Evolutionary conservation across 2,797 vertebrate species (phyloP), one percentile per base, ranked within the genome.

Genomic region (Argyrosomus regius): DNA sequence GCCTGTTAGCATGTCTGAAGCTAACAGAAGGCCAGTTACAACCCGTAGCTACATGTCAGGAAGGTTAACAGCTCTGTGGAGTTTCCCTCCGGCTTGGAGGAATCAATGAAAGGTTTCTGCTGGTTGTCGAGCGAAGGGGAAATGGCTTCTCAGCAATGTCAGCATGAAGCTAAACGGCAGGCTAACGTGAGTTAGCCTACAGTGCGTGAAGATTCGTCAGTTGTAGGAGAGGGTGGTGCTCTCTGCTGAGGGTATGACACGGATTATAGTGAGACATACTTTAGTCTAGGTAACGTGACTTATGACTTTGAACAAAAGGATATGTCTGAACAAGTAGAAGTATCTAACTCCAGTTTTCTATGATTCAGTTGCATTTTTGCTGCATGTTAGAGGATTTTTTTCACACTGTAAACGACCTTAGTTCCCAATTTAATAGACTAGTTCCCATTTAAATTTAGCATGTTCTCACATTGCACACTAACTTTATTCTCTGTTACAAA

Each of bases 191-290:
- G 71, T 71, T 87, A 89, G 83, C 80, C 39, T 24, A 5, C 48
- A 60, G 75, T 78, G 50, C 76, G 74, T 75, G 53, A 46, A 75
- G 72, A 46, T 18, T 68, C 48, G 81, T 83, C 63, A 78, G 78
- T 74, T 81, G 67, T 70, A 59, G 28, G 45, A 68, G 80, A 87
- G 87, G 89, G 86, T 87, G 87, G 74, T 89, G 87, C 80, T 85
- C 82, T 61, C 43, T 62, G 6, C 73, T 72, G 20, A 75, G 88
- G 72, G 71, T 86, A 63, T 84, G 83, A 88, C 76, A 75, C 72
- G 61, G 73, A 75, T 75, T 73, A 59, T 49, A 63, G 41, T 70
- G 79, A 82, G 63, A 57, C 26, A 79, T 59, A 39, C 58, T 31
- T 46, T 12, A 66, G 54, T 68, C 45, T 39, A 39, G 13, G 53